Evolutionary conservation across 1,140 invertebrate species (phyloP), one percentile per base, ranked within the genome.

Genomic region (Euura lappo): DNA sequence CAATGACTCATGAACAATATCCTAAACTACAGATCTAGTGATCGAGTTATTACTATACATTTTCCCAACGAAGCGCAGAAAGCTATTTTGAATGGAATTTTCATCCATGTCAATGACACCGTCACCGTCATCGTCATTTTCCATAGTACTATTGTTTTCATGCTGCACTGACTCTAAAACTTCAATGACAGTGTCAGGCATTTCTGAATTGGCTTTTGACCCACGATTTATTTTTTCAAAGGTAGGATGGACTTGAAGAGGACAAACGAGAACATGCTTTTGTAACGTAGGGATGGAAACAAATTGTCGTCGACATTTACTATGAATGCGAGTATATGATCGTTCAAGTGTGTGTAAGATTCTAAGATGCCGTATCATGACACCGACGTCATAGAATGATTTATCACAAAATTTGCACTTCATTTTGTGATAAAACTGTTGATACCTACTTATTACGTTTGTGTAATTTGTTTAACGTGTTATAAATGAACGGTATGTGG

Each of bases 201-300:
- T 71, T 45, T 68, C 47, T 43, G 71, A 71, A 73, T 28, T 28
- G 28, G 28, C 28, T 28, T 76, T 72, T 13, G 28, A 69, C n/a
- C 60, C 46, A 8, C 64, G 71, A 6, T 64, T 42, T 13, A 73
- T 68, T n/a, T 73, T 71, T 65, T 71, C 28, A 28, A 28, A 28
- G 28, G 28, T 28, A 28, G 28, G 28, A 28, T 28, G 28, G 28
- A 28, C 28, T 28, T 28, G 28, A 28, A 28, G 28, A 28, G 28
- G 28, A 28, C 28, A 28, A 28, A 28, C 28, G 28, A 28, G 72
- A 44, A 76, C 10, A 3, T 11, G 46, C 60, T 68, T 72, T 71
- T 76, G 75, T 3, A 76, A 44, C 5, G 71, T 65, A 45, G 65
- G 65, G 28, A 28, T 28, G 28, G 28, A 28, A 28, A 28, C 28